A percentile compares a stretch with the other conserved stretches of the same genome.
Evolutionary conservation across 2,888 invertebrate genomes (phyloP).

Genomic region (Octonoba sinensis): DNA sequence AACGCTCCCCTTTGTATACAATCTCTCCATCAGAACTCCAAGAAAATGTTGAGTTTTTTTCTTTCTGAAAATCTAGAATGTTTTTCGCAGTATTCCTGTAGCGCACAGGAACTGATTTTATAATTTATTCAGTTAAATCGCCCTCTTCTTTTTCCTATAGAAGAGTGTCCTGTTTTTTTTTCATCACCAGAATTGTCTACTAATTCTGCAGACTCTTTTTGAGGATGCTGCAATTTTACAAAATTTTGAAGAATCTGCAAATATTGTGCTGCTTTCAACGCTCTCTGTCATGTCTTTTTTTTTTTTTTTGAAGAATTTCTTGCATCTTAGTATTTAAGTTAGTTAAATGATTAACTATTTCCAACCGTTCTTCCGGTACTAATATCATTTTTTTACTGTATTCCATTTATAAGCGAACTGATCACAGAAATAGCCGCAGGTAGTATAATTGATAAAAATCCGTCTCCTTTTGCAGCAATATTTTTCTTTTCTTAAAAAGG

Average conservation of each 20-base stretch:
- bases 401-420: too few relatives aligned
- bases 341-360: too few relatives aligned
- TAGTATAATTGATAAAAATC: constrained; percentile 25
- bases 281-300: neutral
- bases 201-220: neutral
- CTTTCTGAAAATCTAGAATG: constrained; percentile 6
- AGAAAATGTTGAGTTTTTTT: neutral
- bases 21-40: constrained; percentile 17
- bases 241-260: constrained; percentile 26
- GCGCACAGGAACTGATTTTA: neutral
- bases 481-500: constrained; percentile 16
- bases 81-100: neutral
- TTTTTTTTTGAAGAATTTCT: constrained; percentile 6
- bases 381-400: too few relatives aligned
- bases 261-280: constrained; percentile 10
- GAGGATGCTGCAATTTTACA: neutral
- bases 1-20: neutral
- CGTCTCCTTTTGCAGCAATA: constrained; percentile 4
- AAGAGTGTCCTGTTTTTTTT: neutral
- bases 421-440: constrained; percentile 12
- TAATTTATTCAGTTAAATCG: neutral
- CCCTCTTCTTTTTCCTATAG: neutral
- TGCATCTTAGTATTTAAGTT: constrained; percentile 15
- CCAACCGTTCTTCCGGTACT: too few relatives aligned
- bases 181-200: neutral